These are phyloP conservation scores for Fulica atra DNA, from an alignment of 2,113 vertebrate species.

Conservation along the genomic window DNA sequence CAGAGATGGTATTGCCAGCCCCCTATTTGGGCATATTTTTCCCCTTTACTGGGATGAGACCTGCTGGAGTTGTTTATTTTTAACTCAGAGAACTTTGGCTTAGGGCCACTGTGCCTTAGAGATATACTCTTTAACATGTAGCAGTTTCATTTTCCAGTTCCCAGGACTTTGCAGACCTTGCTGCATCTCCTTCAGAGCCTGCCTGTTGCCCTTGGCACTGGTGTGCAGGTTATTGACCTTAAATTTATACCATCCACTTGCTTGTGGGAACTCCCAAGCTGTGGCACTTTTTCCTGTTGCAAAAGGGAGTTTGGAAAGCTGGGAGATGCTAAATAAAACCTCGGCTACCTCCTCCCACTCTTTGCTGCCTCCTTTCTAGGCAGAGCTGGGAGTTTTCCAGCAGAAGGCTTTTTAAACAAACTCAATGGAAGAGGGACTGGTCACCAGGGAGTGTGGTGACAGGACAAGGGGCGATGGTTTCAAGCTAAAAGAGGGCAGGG, in stretches of 20 bases:
- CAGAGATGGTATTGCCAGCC: not conserved
- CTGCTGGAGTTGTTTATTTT: conserved; percentile 20
- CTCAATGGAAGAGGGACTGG: too few relatives aligned
- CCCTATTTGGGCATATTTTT: conserved; percentile 10
- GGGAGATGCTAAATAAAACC: not conserved
- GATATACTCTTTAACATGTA: not conserved
- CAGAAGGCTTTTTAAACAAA: not conserved
- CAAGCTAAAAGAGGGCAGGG: too few relatives aligned
- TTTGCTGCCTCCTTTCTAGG: not conserved
- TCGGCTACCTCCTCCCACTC: not conserved
- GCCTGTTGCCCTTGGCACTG: conserved; percentile 33
- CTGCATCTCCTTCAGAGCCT: not conserved
- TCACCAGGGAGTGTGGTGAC: too few relatives aligned
- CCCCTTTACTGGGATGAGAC: not conserved
- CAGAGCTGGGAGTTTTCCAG: not conserved
- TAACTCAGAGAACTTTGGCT: conserved; percentile 35
- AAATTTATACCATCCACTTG: not conserved
- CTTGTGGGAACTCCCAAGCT: conserved; percentile 23
- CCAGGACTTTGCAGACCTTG: conserved; percentile 43
- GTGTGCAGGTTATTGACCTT: not conserved
- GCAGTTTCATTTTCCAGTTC: conserved; percentile 32
- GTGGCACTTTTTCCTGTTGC: not conserved
- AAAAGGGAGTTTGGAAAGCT: not conserved
- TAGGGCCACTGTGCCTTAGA: not conserved
- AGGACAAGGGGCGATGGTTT: too few relatives aligned